Conservation (phyloP, 2,888 invertebrate genomes). For the Polydrusus pterygomalis region DNA sequence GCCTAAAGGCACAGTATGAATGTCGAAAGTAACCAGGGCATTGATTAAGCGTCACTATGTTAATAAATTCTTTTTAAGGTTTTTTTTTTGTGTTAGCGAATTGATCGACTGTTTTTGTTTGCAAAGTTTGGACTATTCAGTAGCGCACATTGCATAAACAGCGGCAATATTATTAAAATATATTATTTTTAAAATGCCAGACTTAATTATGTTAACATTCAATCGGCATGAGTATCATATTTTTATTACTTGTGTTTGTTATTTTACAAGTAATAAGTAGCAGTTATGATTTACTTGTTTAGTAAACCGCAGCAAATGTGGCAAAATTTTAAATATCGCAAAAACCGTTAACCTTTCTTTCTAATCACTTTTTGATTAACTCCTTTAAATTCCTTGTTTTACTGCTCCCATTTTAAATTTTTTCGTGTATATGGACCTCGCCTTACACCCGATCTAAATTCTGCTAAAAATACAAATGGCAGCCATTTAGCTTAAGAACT, state of each 20-base stretch:
- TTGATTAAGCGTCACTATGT: slow-evolving; percentile 21
- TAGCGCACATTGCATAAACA: not conserved
- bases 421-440: not conserved
- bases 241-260: no score
- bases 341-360: no score
- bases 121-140: not conserved
- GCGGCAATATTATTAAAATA: no score
- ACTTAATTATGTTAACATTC: no score
- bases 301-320: no score
- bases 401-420: not conserved
- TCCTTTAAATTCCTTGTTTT: not conserved
- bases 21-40: slow-evolving; percentile 23
- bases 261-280: no score
- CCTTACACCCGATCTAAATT: not conserved
- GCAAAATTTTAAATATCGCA: no score
- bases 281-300: no score
- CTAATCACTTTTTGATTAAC: no score
- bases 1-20: slow-evolving; percentile 27
- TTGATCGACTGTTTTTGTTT: slow-evolving; percentile 9
- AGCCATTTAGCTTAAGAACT: not conserved
- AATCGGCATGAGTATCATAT: no score
- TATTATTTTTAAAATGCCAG: no score
- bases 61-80: slow-evolving; percentile 21
- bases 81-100: slow-evolving; percentile 18
- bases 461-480: slow-evolving; percentile 5